Base-by-base conservation (phyloP, 2,888 invertebrate genomes). In the Drosophila mayaguana region DNA sequence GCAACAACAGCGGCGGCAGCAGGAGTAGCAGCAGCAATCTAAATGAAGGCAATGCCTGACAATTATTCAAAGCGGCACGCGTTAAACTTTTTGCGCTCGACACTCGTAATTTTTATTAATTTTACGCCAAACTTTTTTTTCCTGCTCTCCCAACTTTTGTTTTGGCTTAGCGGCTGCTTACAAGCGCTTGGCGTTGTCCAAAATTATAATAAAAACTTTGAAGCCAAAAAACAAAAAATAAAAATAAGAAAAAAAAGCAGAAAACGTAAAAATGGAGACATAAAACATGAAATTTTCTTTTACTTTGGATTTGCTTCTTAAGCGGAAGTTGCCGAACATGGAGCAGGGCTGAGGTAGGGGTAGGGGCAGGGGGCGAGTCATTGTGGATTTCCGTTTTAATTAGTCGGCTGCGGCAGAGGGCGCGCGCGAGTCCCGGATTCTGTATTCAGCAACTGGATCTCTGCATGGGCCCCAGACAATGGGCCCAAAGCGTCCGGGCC, bases 301-400 rank as follows among this genome's bases (percentile, higher is more conserved):
- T 86, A 78, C 86, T 88, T 83, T 79, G 86, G 77, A 75, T 76
- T 57, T 71, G 88, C 86, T 72, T 78, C 85, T 82, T 88, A 76
- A 83, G 61, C 83, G 84, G 84, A 88, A 78, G 84, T 75, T 63
- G 57, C 46, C 18, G 55, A 28, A 38, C 46, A 46, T 32, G 54
- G 36, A 6, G 9, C n/a, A 34, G 32, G 36, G 1, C 20, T 20
- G 46, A n/a, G 28, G 5, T 9, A 2, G 14, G 43, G 18, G 16
- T 3, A 22, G 22, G 25, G 28, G 12, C 42, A 18, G 50, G 38
- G 56, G 72, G 25, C 38, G 46, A 76, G 70, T 76, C 89, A 78
- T 79, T 88, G 84, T 89, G 86, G 88, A 87, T 89, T 81, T 87
- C 86, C 86, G 86, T 87, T 87, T 87, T 87, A 87, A 87, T 87